Percentiles rank a stretch among this genome's conserved stretches.
These are phyloP conservation scores for Bufo bufo DNA, from an alignment of 2,113 vertebrate species.

Conservation along the genomic window DNA sequence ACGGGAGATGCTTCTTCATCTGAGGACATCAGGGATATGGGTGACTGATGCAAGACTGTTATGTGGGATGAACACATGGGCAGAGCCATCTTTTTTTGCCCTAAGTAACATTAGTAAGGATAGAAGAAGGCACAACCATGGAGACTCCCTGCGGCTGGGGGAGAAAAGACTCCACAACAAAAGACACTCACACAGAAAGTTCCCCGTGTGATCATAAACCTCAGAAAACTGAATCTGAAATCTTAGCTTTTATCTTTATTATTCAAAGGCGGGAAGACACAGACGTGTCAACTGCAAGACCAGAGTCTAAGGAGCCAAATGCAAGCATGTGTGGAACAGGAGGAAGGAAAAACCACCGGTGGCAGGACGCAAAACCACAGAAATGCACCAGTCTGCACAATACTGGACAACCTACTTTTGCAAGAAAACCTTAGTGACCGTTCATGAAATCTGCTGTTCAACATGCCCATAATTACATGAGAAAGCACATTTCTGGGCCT, in stretches of 20 bases:
- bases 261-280: background rate
- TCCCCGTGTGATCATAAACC: background rate
- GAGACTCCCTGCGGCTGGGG: background rate
- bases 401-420: background rate
- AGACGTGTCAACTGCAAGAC: background rate
- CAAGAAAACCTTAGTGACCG: background rate
- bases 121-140: background rate
- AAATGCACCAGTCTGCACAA: background rate
- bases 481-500: background rate
- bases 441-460: background rate
- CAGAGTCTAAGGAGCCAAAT: background rate
- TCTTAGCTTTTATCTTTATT: conserved; percentile 6
- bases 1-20: background rate
- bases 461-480: background rate
- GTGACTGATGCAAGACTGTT: background rate
- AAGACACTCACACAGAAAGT: background rate
- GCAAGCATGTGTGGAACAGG: background rate
- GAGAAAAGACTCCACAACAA: background rate
- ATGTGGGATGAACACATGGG: background rate
- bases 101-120: background rate
- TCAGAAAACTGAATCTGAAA: background rate
- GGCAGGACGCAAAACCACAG: background rate
- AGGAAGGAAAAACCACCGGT: background rate
- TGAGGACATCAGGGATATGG: background rate
- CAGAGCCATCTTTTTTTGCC: background rate